Conservation (phyloP, 1,140 invertebrate species). For the Lasaia peninsularis region DNA sequence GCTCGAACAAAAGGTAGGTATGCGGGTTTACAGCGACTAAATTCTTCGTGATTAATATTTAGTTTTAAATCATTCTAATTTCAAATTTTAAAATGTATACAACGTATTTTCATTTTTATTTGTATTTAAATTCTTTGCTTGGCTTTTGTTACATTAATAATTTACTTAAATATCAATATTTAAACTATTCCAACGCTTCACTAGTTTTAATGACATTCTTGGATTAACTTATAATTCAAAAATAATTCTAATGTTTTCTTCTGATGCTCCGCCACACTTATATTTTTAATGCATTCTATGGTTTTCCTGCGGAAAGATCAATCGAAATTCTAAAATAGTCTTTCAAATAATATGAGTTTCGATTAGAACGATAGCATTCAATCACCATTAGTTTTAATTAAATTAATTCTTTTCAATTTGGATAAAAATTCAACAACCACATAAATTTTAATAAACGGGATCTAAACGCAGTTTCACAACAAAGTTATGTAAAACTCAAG, state of each 20-base stretch:
- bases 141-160: neutral
- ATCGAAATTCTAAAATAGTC: neutral
- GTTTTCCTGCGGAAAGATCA: neutral
- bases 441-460: slow-evolving; percentile 2
- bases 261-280: neutral
- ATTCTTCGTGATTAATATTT: slow-evolving; percentile 4
- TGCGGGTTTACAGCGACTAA: neutral
- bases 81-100: neutral
- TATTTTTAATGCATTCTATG: neutral
- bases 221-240: neutral
- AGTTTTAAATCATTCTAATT: neutral
- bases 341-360: slow-evolving; percentile 5
- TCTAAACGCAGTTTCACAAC: neutral
- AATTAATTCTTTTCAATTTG: slow-evolving; percentile 1
- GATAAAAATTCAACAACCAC: neutral
- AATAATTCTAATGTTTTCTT: neutral
- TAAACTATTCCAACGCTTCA: too few species aligned
- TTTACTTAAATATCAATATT: neutral
- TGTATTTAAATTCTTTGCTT: neutral
- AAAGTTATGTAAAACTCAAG: too few species aligned
- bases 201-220: neutral
- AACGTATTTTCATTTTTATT: neutral
- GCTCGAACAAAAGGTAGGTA: slow-evolving; percentile 7
- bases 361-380: neutral
- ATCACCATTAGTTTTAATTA: slow-evolving; percentile 11